Conservation (phyloP, 2,113 vertebrate genomes). For the Chlorodrepanis virens region DNA sequence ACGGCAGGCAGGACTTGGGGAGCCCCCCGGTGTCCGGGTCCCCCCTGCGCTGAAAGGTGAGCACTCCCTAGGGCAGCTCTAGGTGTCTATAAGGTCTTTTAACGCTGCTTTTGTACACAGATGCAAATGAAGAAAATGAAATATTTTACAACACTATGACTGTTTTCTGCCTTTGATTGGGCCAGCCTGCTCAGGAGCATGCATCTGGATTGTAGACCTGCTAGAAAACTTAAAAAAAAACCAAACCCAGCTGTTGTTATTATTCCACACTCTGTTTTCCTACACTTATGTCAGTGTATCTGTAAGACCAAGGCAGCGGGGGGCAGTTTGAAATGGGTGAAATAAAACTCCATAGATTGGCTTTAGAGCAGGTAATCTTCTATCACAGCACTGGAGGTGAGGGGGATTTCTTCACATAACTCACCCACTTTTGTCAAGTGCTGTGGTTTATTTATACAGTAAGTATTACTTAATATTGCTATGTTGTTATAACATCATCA, state of each 20-base stretch:
- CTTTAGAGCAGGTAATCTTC: neutral
- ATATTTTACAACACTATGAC: neutral
- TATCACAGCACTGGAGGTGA: no score
- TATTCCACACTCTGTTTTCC: neutral
- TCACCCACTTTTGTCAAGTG: neutral
- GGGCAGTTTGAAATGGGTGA: neutral
- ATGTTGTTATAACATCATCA: neutral
- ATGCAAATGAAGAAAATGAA: neutral
- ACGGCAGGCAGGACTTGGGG: accelerated
- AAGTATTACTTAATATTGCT: neutral
- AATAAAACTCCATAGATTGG: neutral
- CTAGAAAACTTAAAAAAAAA: neutral
- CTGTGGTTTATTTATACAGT: neutral
- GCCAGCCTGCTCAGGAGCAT: accelerated
- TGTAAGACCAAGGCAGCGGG: accelerated
- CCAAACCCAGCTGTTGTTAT: neutral
- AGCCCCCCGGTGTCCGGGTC: accelerated
- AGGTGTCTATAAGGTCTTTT: accelerated
- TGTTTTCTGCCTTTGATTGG: neutral
- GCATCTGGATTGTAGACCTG: no score
- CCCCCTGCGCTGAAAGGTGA: accelerated
- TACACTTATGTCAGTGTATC: neutral
- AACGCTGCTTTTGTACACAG: neutral
- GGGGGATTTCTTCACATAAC: neutral
- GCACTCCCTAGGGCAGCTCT: accelerated